Evolutionary conservation across 1,140 invertebrate genomes (phyloP).

Genomic region (Ectropis grisescens): DNA sequence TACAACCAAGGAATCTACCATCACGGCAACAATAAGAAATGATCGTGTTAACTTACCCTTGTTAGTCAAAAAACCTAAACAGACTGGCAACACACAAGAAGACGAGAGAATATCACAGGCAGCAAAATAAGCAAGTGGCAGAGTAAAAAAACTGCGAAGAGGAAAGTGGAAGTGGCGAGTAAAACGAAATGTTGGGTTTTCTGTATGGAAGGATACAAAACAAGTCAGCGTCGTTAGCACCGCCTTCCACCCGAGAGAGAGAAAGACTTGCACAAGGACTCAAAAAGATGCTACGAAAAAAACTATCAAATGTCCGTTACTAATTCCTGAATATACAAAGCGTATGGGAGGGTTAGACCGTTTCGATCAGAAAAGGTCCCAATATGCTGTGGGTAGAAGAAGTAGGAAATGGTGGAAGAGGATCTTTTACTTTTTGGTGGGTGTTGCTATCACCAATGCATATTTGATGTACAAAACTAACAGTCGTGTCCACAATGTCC

Average conservation of each 20-base stretch:
- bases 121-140: neutral
- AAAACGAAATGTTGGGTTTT: slow-evolving; percentile 15
- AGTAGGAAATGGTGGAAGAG: neutral
- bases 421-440: slow-evolving; percentile 8
- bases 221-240: slow-evolving; percentile 17
- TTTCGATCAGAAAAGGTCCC: slow-evolving; percentile 17
- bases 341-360: slow-evolving; percentile 23
- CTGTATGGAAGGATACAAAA: slow-evolving; percentile 21
- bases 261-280: slow-evolving; percentile 16
- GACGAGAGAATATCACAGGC: neutral
- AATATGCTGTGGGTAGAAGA: neutral
- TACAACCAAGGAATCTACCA: too few relatives aligned
- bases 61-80: neutral
- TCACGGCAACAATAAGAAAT: too few relatives aligned
- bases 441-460: slow-evolving; percentile 6
- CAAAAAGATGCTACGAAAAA: slow-evolving; percentile 23
- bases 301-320: slow-evolving; percentile 11
- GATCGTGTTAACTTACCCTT: too few relatives aligned
- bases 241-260: slow-evolving; percentile 23
- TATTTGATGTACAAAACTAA: slow-evolving; percentile 3
- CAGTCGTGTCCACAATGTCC: slow-evolving; percentile 1
- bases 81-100: neutral
- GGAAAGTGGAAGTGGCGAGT: slow-evolving; percentile 14
- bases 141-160: slow-evolving; percentile 4
- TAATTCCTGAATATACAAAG: slow-evolving; percentile 22